Percentiles rank a stretch among this genome's conserved stretches.
Conservation (phyloP, 2,113 vertebrate genomes). For the Ia io region DNA sequence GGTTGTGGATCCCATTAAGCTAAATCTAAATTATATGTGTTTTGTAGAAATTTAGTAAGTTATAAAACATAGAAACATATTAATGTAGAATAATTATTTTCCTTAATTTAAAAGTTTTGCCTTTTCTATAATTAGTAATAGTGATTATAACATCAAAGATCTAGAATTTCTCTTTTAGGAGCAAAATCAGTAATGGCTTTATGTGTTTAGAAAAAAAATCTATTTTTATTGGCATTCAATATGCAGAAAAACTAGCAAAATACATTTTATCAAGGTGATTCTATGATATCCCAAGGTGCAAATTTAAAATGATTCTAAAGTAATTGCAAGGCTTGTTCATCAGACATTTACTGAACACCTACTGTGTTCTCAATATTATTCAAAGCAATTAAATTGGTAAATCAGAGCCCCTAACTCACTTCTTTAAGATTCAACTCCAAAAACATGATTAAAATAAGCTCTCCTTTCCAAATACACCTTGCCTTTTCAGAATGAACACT, state of each 20-base stretch:
- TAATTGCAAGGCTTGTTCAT: background rate
- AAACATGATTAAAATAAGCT: background rate
- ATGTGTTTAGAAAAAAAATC: background rate
- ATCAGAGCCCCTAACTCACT: background rate
- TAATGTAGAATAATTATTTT: slow-evolving; percentile 20
- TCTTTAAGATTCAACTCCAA: slow-evolving; percentile 29
- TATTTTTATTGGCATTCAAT: slow-evolving; percentile 18
- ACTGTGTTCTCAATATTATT: background rate
- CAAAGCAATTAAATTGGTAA: background rate
- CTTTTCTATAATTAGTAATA: slow-evolving; percentile 26
- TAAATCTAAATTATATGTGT: slow-evolving; percentile 52
- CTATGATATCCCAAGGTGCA: background rate
- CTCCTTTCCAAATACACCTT: background rate
- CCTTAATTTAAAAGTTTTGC: slow-evolving; percentile 13
- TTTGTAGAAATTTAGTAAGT: slow-evolving; percentile 50
- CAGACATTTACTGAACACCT: background rate
- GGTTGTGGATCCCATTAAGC: slow-evolving; percentile 37
- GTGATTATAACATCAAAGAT: slow-evolving; percentile 2
- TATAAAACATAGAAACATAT: slow-evolving; percentile 46
- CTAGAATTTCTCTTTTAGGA: background rate
- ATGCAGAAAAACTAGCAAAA: background rate
- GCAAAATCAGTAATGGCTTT: background rate
- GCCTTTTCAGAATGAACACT: background rate
- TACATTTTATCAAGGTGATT: background rate
- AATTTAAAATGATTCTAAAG: background rate